Conservation (phyloP, 2,113 vertebrate species). For the Malurus melanocephalus region DNA sequence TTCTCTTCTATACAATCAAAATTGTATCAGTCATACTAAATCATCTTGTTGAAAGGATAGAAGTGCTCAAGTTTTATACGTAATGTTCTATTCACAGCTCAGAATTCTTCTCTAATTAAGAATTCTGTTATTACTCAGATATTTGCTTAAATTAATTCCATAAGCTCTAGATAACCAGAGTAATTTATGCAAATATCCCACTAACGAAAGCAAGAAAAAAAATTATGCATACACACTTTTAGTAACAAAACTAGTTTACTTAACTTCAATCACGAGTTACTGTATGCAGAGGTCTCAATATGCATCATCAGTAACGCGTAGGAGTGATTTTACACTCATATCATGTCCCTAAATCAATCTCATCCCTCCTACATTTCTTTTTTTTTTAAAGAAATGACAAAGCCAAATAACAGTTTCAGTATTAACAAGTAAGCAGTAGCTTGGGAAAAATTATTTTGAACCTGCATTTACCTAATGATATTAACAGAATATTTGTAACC, state of each 20-base stretch:
- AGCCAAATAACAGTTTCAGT: neutral
- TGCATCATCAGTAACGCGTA: neutral
- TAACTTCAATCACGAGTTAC: neutral
- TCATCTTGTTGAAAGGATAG: neutral
- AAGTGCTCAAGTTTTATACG: neutral
- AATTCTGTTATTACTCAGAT: neutral
- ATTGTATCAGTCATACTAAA: neutral
- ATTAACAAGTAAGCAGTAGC: neutral
- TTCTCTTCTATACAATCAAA: neutral
- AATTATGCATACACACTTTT: neutral
- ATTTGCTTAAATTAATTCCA: neutral
- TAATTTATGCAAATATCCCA: neutral
- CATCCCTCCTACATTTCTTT: neutral
- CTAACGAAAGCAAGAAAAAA: neutral
- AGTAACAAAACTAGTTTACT: neutral
- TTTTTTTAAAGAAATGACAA: neutral
- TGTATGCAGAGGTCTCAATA: neutral
- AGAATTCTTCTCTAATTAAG: neutral
- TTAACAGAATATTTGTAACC: neutral
- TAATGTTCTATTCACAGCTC: neutral
- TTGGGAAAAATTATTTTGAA: neutral
- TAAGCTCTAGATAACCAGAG: neutral
- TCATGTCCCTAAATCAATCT: neutral
- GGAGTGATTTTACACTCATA: neutral
- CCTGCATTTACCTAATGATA: neutral